These are phyloP conservation scores for Chrosomus eos DNA, from an alignment of 2,797 vertebrate genomes.

Conservation along the genomic window DNA sequence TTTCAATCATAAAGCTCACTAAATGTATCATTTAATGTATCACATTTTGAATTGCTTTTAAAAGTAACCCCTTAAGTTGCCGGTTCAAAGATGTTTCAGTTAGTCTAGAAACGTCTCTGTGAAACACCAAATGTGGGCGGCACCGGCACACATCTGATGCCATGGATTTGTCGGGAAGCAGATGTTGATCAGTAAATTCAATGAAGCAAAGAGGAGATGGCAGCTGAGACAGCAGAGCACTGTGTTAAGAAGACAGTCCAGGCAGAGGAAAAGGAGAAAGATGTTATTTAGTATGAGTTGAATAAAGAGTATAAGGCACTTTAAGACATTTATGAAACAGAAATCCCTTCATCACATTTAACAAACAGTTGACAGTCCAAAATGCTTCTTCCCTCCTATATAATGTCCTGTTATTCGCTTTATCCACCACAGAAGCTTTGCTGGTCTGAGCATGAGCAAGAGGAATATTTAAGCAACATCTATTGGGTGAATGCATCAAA, in stretches of 20 bases:
- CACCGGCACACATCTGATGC: slow-evolving; percentile 33
- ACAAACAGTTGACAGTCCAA: slow-evolving; percentile 15
- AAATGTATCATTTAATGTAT: not conserved
- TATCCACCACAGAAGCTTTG: slow-evolving; percentile 3
- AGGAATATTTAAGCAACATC: not conserved
- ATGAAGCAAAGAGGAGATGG: slow-evolving; percentile 38
- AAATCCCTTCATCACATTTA: slow-evolving; percentile 6
- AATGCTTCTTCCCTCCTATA: not conserved
- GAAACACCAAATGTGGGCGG: slow-evolving; percentile 2
- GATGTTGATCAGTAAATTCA: slow-evolving; percentile 10
- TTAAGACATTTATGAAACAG: not conserved
- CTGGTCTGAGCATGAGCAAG: slow-evolving; percentile 13
- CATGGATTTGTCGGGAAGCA: slow-evolving; percentile 36
- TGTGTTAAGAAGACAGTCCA: slow-evolving; percentile 1
- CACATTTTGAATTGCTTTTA: not conserved
- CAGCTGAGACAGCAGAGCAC: not conserved
- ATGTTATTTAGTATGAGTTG: not conserved
- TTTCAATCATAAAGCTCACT: not conserved
- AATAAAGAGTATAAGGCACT: not conserved
- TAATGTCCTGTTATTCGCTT: slow-evolving; percentile 1
- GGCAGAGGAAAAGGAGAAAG: not conserved
- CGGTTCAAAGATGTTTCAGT: not conserved
- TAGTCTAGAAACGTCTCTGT: not conserved
- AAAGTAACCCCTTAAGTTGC: not conserved
- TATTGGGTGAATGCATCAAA: not conserved